These are phyloP conservation scores for Drosophila paranaensis DNA, from an alignment of 2,888 invertebrate genomes.

Conservation along the genomic window DNA sequence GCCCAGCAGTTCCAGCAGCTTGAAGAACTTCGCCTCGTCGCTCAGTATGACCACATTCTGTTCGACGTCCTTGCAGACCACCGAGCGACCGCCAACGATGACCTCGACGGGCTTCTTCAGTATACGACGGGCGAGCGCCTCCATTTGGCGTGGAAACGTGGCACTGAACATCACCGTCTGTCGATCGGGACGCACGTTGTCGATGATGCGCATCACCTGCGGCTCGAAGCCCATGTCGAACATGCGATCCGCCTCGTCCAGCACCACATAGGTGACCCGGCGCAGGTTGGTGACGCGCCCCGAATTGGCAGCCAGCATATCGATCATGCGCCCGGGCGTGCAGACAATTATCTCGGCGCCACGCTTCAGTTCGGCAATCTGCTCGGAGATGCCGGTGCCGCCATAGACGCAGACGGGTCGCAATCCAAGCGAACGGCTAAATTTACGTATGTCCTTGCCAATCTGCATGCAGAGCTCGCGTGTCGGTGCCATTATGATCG, in stretches of 20 bases:
- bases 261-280: constrained; percentile 98
- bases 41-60: constrained; percentile 97
- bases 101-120: constrained; percentile 98
- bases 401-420: constrained; percentile 99
- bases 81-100: constrained; percentile 97
- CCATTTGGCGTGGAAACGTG: constrained; percentile 99
- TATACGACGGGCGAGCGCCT: constrained; percentile 97
- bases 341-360: constrained; percentile 99
- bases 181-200: constrained; percentile 97
- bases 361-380: constrained; percentile 97
- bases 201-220: constrained; percentile 95
- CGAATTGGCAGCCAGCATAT: constrained; percentile 99
- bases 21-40: constrained; percentile 98
- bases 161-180: constrained; percentile 99
- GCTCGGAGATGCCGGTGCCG: constrained; percentile 97
- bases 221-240: constrained; percentile 99
- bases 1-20: constrained; percentile 98
- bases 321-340: constrained; percentile 99
- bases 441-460: constrained; percentile 97
- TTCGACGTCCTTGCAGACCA: constrained; percentile 99
- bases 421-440: constrained; percentile 94
- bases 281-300: constrained; percentile 98
- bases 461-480: constrained; percentile 99
- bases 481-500: constrained; percentile 99
- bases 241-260: constrained; percentile 99